A percentile compares a stretch with the other conserved stretches of the same genome.
phyloP scores from a whole-genome alignment of 2,888 invertebrate genomes.

The Exocentrus adspersus region DNA sequence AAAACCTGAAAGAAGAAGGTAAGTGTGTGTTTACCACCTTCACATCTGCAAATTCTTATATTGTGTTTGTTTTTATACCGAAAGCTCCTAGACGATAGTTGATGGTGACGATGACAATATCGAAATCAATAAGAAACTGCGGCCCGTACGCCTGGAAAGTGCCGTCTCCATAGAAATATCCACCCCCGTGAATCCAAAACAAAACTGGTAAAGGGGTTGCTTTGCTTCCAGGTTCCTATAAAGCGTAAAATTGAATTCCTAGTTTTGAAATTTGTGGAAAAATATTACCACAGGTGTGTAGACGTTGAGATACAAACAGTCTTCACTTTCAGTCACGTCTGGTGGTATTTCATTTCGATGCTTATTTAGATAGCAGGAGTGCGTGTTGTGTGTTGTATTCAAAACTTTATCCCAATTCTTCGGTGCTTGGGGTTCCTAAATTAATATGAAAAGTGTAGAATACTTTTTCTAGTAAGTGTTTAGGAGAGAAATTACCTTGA shows the following conservation, averaged over 20 bases:
- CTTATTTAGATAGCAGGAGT: constrained; percentile 10
- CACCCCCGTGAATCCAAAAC: constrained; percentile 55
- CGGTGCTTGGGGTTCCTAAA: constrained; percentile 14
- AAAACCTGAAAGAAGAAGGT: constrained; percentile 39
- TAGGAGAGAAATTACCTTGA: constrained; percentile 13
- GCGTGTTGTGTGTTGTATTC: constrained; percentile 17
- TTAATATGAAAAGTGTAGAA: no score
- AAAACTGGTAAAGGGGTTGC: constrained; percentile 45
- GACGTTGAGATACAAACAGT: neutral
- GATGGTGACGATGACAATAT: constrained; percentile 46
- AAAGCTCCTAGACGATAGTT: constrained; percentile 48
- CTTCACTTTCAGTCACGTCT: neutral
- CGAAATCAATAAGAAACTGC: constrained; percentile 47
- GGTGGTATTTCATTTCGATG: neutral
- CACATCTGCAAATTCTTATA: no score
- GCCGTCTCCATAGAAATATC: constrained; percentile 45
- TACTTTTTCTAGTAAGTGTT: no score
- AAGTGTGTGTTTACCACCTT: no score
- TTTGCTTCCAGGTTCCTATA: constrained; percentile 27
- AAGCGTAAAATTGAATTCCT: neutral
- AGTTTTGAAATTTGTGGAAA: neutral
- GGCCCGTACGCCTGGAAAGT: constrained; percentile 46
- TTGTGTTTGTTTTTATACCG: no score
- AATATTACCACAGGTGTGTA: neutral
- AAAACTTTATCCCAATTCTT: constrained; percentile 4